Base-by-base conservation (phyloP, 2,113 vertebrate genomes). In the Embiotoca jacksoni region DNA sequence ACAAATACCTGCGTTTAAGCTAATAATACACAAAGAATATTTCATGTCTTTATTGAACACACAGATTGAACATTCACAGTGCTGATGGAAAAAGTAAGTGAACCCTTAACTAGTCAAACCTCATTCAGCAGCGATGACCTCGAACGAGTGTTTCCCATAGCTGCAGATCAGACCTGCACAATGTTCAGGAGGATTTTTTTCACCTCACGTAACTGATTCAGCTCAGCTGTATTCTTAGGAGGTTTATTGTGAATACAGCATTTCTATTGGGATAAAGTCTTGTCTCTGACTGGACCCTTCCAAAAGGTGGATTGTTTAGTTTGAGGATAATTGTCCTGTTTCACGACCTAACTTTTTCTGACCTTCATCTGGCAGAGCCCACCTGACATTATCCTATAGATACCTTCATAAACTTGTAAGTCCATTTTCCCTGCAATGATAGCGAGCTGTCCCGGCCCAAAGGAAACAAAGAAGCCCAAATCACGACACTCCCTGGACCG, bases 281-380 rank as follows among this genome's bases (percentile, higher is more conserved):
- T 13, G 6, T 44, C 41, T 44, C 41, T 13, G 41, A 9, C 13
- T 44, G 41, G 41, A 11, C 7, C 13, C 7, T 4, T 52, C 15
- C 49, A 54, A 62, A 62, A 62, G 0, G 10, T 62, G 71, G 10
- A 63, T 54, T 73, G 15, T 23, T 52, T 52, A 16, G n/a, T 23
- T 52, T 6, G 5, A 52, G 44, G 44, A 11, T 46, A 7, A 46
- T 46, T 23, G 49, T 23, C 6, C n/a, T 52, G 49, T 52, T 52
- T 15, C 49, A 23, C n/a, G 30, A 55, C 30, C 9, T 3, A 13
- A 14, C 31, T 55, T 55, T 30, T 11, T 1, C 30, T 54, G 23
- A 54, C 30, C 52, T 32, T 13, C 30, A 55, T 7, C 53, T 5
- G 53, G 23, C 53, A 31, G 53, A 32, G 23, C 23, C 23, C 31